Conservation (phyloP, 2,113 vertebrate species). For the Promerops cafer region DNA sequence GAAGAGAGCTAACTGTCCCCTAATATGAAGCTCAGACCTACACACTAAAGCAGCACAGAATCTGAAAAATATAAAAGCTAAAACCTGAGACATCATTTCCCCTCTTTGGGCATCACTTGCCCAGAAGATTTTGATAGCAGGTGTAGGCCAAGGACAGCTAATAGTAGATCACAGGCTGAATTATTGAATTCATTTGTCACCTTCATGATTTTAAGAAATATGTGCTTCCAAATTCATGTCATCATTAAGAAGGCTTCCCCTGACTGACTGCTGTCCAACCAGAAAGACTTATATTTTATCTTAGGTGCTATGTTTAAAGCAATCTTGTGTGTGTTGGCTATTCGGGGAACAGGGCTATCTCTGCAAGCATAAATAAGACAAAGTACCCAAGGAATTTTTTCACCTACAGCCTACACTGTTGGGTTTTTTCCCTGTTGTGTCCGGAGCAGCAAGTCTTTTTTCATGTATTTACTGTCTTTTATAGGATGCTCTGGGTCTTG, state of each 20-base stretch:
- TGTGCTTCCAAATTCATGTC: neutral
- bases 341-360: neutral
- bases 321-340: neutral
- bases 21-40: no score
- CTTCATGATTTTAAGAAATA: neutral
- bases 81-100: no score
- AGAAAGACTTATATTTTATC: neutral
- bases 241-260: neutral
- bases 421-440: neutral
- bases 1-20: no score
- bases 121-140: neutral
- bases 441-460: neutral
- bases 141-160: neutral
- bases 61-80: no score
- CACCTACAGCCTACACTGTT: neutral
- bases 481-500: neutral
- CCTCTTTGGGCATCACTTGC: no score
- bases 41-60: no score
- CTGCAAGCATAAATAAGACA: neutral
- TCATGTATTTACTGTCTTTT: neutral
- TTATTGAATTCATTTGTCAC: neutral
- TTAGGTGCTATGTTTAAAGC: neutral
- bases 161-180: neutral
- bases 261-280: neutral
- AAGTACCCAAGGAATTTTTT: neutral